Evolutionary conservation across 2,888 invertebrate genomes (phyloP).

Genomic region (Galeopsomyia nigrocyanea): DNA sequence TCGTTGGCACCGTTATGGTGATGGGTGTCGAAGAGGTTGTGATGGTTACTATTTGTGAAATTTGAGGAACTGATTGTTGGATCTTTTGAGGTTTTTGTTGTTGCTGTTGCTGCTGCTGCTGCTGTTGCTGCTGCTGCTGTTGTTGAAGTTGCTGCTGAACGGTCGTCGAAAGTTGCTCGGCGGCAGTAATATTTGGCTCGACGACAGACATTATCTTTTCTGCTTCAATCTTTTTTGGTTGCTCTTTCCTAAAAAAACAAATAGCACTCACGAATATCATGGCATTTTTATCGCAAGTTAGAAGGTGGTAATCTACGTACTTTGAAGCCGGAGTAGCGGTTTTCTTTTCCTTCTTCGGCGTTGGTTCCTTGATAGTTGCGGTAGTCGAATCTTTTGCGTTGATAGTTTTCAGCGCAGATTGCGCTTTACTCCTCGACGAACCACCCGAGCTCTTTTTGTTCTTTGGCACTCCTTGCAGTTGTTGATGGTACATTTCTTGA

Average conservation of each 20-base stretch:
- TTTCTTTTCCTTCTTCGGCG: constrained; percentile 63
- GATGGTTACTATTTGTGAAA: constrained; percentile 45
- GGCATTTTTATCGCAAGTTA: not conserved
- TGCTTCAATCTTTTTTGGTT: constrained; percentile 46
- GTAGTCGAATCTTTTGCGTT: constrained; percentile 69
- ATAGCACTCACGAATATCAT: not conserved
- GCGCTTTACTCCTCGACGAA: constrained; percentile 62
- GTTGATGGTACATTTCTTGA: constrained; percentile 77
- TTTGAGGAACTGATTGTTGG: constrained; percentile 27
- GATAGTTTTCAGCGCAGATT: constrained; percentile 59
- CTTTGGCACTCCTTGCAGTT: constrained; percentile 76
- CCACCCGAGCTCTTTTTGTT: constrained; percentile 68
- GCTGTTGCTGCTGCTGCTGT: constrained; percentile 50
- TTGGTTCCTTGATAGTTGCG: constrained; percentile 63
- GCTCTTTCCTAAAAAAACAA: constrained; percentile 49
- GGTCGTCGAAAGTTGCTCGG: constrained; percentile 49
- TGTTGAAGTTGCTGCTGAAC: constrained; percentile 51
- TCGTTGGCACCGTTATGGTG: constrained; percentile 42
- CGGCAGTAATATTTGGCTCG: constrained; percentile 54
- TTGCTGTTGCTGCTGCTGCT: constrained; percentile 44
- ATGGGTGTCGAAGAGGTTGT: constrained; percentile 50
- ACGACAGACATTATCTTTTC: constrained; percentile 48
- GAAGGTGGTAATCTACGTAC: constrained; percentile 21
- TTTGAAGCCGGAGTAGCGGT: constrained; percentile 50
- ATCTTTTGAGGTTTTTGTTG: constrained; percentile 27